A percentile compares a stretch with the other conserved stretches of the same genome.
Conservation (phyloP, 2,797 vertebrate species). For the Sebastes vulpes region DNA sequence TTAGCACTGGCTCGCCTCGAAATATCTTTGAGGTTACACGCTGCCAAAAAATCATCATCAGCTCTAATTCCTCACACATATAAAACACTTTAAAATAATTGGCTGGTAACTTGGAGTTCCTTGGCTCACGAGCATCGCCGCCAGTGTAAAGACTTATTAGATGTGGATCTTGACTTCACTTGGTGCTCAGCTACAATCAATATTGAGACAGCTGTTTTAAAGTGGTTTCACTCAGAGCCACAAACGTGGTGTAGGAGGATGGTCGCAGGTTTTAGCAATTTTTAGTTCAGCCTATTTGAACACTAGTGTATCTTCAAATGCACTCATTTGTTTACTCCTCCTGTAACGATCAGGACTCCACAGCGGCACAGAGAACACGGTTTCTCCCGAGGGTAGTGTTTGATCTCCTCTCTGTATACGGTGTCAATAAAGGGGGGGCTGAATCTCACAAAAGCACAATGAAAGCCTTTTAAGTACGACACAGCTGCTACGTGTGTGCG, state of each 20-base stretch:
- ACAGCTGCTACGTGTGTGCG: slow-evolving; percentile 47
- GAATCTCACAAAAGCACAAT: slow-evolving; percentile 52
- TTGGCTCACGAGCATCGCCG: background rate
- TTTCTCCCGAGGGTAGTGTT: slow-evolving; percentile 49
- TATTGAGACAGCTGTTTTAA: slow-evolving; percentile 4
- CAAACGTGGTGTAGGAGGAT: background rate
- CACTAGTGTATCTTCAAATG: slow-evolving; percentile 8
- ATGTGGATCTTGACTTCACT: slow-evolving; percentile 24
- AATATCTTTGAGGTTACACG: background rate
- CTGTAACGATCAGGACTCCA: slow-evolving; percentile 42
- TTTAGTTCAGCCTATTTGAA: background rate
- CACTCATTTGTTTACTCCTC: slow-evolving; percentile 53
- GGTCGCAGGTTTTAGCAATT: slow-evolving; percentile 4
- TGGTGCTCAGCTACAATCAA: slow-evolving; percentile 25
- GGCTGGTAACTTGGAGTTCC: background rate
- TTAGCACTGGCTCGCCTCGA: background rate
- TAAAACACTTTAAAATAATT: background rate
- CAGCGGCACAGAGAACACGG: slow-evolving; percentile 40
- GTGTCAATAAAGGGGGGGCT: slow-evolving; percentile 18
- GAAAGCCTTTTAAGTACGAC: slow-evolving; percentile 52
- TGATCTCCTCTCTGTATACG: slow-evolving; percentile 56
- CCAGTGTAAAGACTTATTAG: background rate
- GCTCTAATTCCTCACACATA: background rate
- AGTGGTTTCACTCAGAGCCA: slow-evolving; percentile 14
- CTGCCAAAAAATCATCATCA: background rate